Evolutionary conservation across 2,888 invertebrate genomes (phyloP), one percentile per base, ranked within the genome.

Genomic region (Allophyes oxyacanthae): DNA sequence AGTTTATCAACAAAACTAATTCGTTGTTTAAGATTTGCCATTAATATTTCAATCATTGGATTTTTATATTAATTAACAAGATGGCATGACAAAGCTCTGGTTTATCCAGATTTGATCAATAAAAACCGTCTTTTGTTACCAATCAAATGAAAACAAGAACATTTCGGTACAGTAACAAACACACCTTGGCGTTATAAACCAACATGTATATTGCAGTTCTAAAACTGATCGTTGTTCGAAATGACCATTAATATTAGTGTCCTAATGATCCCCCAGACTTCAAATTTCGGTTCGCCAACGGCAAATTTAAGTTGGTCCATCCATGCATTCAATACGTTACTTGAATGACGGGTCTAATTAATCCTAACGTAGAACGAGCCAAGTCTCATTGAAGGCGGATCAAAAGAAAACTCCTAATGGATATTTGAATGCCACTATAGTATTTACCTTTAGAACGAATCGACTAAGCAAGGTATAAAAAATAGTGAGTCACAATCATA

Each of bases 381-480:
- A 78, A 76, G 78, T 73, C 79, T 87, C 86, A 86, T 84, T 87
- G 86, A 85, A 79, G 78, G 53, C 71, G 83, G 83, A 89, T 91
- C 88, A 89, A 91, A 93, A 91, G 89, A 91, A 89, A 87, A 85
- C 86, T 85, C 75, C 82, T 91, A 91, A 92, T 92, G 92, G 85
- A 85, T 88, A 92, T 92, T 91, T 91, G 91, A 92, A 91, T 89
- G 78, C 86, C 70, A 71, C 77, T 67, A 85, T 83, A 84, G 84
- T 84, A 83, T 84, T 85, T 86, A 82, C 83, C 83, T 85, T 81
- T 71, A 67, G 64, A 76, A 66, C 45, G 62, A 59, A 72, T 72
- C 55, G 67, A 71, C 68, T 66, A 52, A 70, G 60, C 71, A 63
- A 55, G 59, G 43, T 50, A 64, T 61, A 59, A 56, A 71, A 75